Percentiles rank a stretch among this genome's conserved stretches.
Evolutionary conservation across 2,888 invertebrate species (phyloP).

Genomic region (Andrena minutula): DNA sequence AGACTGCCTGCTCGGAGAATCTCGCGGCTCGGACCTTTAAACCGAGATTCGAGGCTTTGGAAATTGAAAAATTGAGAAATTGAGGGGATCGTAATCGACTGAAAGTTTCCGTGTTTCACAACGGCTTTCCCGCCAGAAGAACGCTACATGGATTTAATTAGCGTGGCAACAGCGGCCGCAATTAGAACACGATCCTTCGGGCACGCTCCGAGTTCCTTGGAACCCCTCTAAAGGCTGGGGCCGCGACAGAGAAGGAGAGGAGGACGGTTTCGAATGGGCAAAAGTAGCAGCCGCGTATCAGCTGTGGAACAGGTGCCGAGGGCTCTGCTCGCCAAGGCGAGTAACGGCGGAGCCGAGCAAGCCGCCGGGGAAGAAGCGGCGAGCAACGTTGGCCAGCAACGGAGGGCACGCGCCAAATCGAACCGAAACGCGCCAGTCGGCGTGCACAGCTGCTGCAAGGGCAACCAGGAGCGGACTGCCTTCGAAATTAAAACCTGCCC

Average conservation of each 20-base stretch:
- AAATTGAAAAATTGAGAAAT: too few relatives aligned
- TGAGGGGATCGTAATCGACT: background rate
- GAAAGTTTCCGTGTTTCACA: background rate
- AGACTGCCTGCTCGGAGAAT: background rate
- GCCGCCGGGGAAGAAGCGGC: constrained; percentile 36
- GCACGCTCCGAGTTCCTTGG: background rate
- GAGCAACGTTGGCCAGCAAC: constrained; percentile 52
- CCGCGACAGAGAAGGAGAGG: background rate
- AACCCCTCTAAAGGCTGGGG: background rate
- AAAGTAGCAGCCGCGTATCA: constrained; percentile 80
- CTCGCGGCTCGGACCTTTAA: constrained; percentile 24
- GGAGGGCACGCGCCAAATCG: constrained; percentile 82
- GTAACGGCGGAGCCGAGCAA: constrained; percentile 56
- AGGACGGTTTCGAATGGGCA: constrained; percentile 51
- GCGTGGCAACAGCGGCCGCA: background rate
- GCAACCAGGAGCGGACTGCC: constrained; percentile 30
- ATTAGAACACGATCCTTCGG: constrained; percentile 24
- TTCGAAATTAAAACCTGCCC: constrained; percentile 78
- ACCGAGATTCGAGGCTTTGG: background rate
- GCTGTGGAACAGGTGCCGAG: constrained; percentile 84
- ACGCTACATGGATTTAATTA: background rate
- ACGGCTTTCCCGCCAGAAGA: background rate
- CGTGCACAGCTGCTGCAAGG: constrained; percentile 77
- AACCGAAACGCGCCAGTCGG: constrained; percentile 77
- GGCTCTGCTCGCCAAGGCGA: constrained; percentile 62